Base-by-base conservation (phyloP, 1,140 invertebrate genomes). In the Lycorma delicatula region DNA sequence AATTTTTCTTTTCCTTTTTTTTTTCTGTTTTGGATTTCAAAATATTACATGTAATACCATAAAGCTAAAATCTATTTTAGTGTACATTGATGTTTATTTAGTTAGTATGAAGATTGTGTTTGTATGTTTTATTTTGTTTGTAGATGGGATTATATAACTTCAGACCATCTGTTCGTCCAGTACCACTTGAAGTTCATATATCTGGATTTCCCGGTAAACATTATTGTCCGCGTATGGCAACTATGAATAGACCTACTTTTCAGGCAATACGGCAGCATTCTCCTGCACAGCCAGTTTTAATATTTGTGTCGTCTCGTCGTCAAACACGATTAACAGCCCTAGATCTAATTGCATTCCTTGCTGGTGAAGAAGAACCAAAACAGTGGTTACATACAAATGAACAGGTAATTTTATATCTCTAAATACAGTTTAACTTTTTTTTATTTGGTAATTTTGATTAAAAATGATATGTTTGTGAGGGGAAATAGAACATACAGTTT, bases 231-330 rank as follows among this genome's bases (percentile, higher is more conserved):
- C 81, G 97, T 57, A 99, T 99, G 97, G 91, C 95, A 31, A 92
- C 94, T 0, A 99, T 99, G 97, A 99, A 99, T 74, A 91, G 95
- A 68, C 96, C 97, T n/a, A 89, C 91, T 2, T 99, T 92, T 74
- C 89, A 95, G 76, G 92, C 93, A 1, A 97, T 99, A 60, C 81
- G 86, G 51, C 86, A 91, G 54, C 91, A 98, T 73, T 96, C 95
- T 0, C 92, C 93, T 0, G 72, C 75, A 6, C 85, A 97, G 67
- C 97, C 97, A 0, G 82, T 89, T 0, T 77, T 99, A 22, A 83
- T 99, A 5, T 99, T 99, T 74, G 97, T 99, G 0, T 97, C 97
- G 1, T 98, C 94, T n/a, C 77, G 97, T 44, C 77, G 97, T 62
- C 97, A 99, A 78, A 99, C 97, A 0, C 79, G 97, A 55, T 75